Evolutionary conservation across 2,113 vertebrate species (phyloP), one percentile per base, ranked within the genome.

Genomic region (Ornithorhynchus anatinus): DNA sequence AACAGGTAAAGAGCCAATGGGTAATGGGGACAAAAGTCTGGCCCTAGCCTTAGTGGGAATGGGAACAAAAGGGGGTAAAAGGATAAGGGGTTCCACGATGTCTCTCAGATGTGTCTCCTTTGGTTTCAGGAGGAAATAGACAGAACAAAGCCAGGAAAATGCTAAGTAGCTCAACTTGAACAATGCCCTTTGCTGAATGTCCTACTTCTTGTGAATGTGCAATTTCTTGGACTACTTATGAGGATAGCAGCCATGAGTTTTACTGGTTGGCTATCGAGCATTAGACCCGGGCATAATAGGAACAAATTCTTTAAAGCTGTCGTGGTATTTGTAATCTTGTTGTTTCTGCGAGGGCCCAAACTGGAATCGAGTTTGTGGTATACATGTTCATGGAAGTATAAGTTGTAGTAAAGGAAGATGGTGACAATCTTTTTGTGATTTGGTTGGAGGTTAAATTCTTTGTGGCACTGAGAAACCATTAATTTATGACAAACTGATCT

Each of bases 1-100:
- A 64, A 36, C 44, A 36, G 62, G 2, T 67, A 36, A 68, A 52
- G 59, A 59, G 37, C 52, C 79, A 57, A 47, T 65, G 69, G 37
- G 29, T 33, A 53, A 20, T 10, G 12, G 3, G 2, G 53, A 72
- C 38, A 10, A 37, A 77, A 75, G 33, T 23, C 80, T 16, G 20
- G 14, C 40, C 42, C 36, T 4, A 8, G 43, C 32, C 6, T 85
- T 53, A n/a, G 22, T 67, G 53, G 20, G n/a, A 77, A 0, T 20
- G 51, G 27, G 70, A 58, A 39, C 38, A 36, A 74, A 79, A 75
- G 37, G 13, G 54, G 13, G 40, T 20, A 15, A 31, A 54, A 45
- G 65, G 35, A 50, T 17, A 42, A 23, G 0, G 8, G 14, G 29
- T 22, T 69, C 25, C 3, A 42, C 45, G 40, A 20, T 68, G 52